A percentile compares a stretch with the other conserved stretches of the same genome.
Evolutionary conservation across 2,113 vertebrate genomes (phyloP).

Genomic region (Scomber colias): DNA sequence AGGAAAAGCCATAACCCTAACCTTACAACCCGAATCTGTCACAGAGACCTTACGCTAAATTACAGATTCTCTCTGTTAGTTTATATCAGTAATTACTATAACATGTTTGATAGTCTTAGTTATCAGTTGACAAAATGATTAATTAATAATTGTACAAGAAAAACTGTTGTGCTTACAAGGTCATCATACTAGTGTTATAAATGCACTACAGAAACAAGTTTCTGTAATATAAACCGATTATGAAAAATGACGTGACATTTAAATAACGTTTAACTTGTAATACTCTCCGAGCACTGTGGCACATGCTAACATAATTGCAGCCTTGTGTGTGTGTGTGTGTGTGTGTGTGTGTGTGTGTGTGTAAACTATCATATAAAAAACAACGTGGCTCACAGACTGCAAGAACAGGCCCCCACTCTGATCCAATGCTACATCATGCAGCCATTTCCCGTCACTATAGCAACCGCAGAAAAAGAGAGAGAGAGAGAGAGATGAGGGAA

Average conservation of each 20-base stretch:
- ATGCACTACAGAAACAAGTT: neutral
- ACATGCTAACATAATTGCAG: slow-evolving; percentile 33
- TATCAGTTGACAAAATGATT: neutral
- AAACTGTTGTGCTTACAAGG: neutral
- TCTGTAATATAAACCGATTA: neutral
- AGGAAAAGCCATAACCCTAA: neutral
- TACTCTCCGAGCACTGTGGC: neutral
- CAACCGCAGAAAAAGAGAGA: slow-evolving; percentile 72
- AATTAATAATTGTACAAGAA: neutral
- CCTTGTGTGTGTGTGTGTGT: neutral
- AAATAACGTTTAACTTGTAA: slow-evolving; percentile 34
- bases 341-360: neutral
- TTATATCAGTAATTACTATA: too few species aligned
- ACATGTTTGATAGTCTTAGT: too few species aligned
- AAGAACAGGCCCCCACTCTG: slow-evolving; percentile 34
- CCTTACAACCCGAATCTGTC: too few species aligned
- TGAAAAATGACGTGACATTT: slow-evolving; percentile 42
- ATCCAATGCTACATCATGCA: slow-evolving; percentile 71
- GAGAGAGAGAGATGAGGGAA: slow-evolving; percentile 22
- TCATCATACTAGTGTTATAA: slow-evolving; percentile 9
- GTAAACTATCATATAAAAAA: slow-evolving; percentile 57
- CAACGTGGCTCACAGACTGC: slow-evolving; percentile 46
- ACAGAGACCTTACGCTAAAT: neutral
- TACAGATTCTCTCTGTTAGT: too few species aligned
- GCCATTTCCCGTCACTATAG: slow-evolving; percentile 82